Conservation (phyloP, 2,888 invertebrate species). For the Marasmarcha lunaedactyla region DNA sequence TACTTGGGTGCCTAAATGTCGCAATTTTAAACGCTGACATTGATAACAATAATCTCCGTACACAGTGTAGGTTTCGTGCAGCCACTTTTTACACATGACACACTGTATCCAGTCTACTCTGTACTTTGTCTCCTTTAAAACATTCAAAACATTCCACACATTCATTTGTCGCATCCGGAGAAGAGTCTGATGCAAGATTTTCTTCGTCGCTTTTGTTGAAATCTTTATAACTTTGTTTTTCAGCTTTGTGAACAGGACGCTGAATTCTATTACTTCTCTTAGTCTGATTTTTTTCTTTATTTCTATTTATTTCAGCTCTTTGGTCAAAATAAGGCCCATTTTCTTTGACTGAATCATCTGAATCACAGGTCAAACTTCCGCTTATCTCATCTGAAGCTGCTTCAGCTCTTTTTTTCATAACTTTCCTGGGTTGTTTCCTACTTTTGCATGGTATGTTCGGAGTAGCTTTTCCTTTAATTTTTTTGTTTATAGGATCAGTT, state of each 20-base stretch:
- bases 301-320: neutral
- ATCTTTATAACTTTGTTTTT: neutral
- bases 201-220: neutral
- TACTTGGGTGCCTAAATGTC: no score
- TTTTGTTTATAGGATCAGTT: no score
- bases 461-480: neutral
- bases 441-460: neutral
- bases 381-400: neutral
- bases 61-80: slow-evolving; percentile 15
- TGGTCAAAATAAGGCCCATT: neutral
- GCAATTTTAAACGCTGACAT: slow-evolving; percentile 5
- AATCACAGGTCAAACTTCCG: neutral
- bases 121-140: slow-evolving; percentile 10
- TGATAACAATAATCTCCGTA: slow-evolving; percentile 15
- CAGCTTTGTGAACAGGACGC: neutral
- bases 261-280: neutral
- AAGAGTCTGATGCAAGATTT: neutral
- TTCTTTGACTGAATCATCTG: neutral
- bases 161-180: slow-evolving; percentile 4
- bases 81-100: slow-evolving; percentile 15
- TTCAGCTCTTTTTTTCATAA: neutral
- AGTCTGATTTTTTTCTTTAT: neutral
- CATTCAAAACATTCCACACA: slow-evolving; percentile 14
- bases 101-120: slow-evolving; percentile 16
- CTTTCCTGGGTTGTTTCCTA: neutral